phyloP scores from a whole-genome alignment of 1,140 invertebrate species.

The Brachionus plicatilis region DNA sequence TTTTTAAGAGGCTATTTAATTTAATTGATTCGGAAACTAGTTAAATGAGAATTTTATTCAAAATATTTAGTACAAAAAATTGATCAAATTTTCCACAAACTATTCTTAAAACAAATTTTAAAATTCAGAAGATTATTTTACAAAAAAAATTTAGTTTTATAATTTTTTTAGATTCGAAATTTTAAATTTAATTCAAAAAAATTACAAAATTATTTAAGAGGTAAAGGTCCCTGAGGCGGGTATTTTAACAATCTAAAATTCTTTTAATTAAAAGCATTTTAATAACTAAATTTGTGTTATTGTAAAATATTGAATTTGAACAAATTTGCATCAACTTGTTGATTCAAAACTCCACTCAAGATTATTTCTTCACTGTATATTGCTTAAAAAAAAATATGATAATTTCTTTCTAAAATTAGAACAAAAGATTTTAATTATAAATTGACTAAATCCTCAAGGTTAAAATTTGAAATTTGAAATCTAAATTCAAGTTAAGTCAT shows the following conservation, averaged over 20 bases:
- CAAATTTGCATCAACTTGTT: constrained; percentile 1
- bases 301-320: constrained; percentile 17
- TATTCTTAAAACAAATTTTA: not conserved
- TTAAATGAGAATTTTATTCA: not conserved
- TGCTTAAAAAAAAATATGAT: not conserved
- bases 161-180: not conserved
- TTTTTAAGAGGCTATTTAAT: constrained; percentile 13
- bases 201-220: not conserved
- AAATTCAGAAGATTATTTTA: not conserved
- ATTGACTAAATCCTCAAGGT: not conserved
- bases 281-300: not conserved
- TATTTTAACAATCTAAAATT: not conserved
- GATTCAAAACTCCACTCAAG: constrained; percentile 13
- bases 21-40: not conserved
- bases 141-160: not conserved
- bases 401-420: not conserved
- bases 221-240: not conserved
- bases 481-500: too few relatives aligned
- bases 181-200: not conserved
- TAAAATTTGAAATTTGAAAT: too few relatives aligned
- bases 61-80: not conserved
- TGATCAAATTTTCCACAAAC: not conserved
- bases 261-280: not conserved
- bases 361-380: constrained; percentile 31
- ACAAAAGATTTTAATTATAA: not conserved